phyloP scores from a whole-genome alignment of 2,113 vertebrate species.

The Leucosticte australis region DNA sequence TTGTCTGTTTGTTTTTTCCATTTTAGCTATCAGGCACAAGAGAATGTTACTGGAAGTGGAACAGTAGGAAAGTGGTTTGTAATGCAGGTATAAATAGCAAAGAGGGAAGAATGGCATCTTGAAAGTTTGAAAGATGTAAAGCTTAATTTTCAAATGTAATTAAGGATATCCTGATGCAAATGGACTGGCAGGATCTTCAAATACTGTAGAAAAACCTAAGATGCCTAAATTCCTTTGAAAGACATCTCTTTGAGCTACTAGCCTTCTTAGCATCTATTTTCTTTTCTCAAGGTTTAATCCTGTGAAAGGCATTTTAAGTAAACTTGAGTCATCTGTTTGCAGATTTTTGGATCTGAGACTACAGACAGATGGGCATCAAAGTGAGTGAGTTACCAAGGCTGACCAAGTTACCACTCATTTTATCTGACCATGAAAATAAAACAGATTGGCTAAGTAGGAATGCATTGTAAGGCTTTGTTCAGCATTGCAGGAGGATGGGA shows the following conservation, averaged over 20 bases:
- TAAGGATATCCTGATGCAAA: not conserved
- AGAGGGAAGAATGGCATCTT: not conserved
- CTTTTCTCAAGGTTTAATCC: not conserved
- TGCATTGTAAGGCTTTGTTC: not conserved
- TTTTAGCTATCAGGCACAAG: not conserved
- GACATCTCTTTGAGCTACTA: not conserved
- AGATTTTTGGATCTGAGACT: not conserved
- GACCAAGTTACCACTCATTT: not conserved
- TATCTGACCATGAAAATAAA: not conserved
- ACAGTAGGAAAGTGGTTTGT: not conserved
- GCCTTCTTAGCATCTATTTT: not conserved
- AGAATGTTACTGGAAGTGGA: not conserved
- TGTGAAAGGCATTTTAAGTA: not conserved
- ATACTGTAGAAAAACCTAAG: not conserved
- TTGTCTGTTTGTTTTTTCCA: not conserved
- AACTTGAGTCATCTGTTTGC: not conserved
- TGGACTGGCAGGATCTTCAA: not conserved
- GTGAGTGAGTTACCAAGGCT: not conserved
- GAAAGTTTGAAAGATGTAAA: not conserved
- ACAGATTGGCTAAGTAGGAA: not conserved
- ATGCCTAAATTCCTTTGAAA: not conserved
- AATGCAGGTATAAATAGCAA: not conserved
- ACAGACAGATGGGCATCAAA: conserved; percentile 3
- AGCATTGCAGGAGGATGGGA: not conserved
- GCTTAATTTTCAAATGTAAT: not conserved